Evolutionary conservation across 1,140 invertebrate species (phyloP), one percentile per base, ranked within the genome.

Genomic region (Amphibalanus amphitrite): DNA sequence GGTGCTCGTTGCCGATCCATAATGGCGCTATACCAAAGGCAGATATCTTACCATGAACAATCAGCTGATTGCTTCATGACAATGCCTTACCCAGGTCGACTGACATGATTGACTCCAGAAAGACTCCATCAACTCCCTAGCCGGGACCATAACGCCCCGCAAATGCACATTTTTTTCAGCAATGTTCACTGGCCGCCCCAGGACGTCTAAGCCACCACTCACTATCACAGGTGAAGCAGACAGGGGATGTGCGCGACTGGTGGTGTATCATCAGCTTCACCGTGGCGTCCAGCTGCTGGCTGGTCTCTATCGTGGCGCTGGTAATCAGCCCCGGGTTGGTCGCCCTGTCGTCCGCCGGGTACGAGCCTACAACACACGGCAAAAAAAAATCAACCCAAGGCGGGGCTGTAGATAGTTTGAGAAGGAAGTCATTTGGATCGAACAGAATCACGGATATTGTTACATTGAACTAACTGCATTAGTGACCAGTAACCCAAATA

Each of bases 321-420:
- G 74, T 72, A n/a, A 76, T 69, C 25, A 76, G 71, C 0, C 75
- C 75, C 25, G 75, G 75, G 47, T 76, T 76, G 6, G 74, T 73
- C 4, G 75, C 70, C 29, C 72, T 72, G 71, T 76, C 75, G 67
- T 72, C 70, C 68, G 72, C 73, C 17, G 69, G 67, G 33, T 76
- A 76, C 28, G 71, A 69, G 69, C 69, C 75, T 76, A 72, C 70
- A 73, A 17, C 25, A 72, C 59, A 38, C 4, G 15, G 33, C 33
- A 38, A 15, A 38, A 38, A 38, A 38, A 38, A n/a, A n/a, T n/a
- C n/a, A n/a, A n/a, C n/a, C n/a, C n/a, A n/a, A n/a, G n/a, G n/a
- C n/a, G n/a, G n/a, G n/a, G n/a, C n/a, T n/a, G n/a, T n/a, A n/a
- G n/a, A n/a, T n/a, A n/a, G n/a, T n/a, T n/a, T n/a, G n/a, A n/a